Evolutionary conservation across 1,140 invertebrate species (phyloP).

Genomic region (Littorina saxatilis): DNA sequence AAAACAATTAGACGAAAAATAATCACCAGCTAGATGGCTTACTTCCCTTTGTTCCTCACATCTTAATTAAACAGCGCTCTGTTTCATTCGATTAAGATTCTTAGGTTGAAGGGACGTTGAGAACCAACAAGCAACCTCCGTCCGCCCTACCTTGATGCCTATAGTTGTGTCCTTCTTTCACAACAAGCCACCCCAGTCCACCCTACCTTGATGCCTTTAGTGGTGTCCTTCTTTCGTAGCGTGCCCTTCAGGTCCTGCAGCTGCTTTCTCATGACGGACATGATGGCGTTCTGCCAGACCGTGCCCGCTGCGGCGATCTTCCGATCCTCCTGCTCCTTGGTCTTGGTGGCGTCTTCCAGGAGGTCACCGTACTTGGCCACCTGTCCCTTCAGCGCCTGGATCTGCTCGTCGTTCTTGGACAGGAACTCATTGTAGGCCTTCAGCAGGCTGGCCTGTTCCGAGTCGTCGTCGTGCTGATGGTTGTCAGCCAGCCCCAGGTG

Average conservation of each 20-base stretch:
- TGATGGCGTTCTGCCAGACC: slow-evolving; percentile 56
- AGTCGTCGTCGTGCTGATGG: neutral
- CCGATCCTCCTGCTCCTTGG: slow-evolving; percentile 32
- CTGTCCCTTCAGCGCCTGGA: slow-evolving; percentile 47
- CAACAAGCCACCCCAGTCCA: neutral
- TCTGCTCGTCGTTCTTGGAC: slow-evolving; percentile 40
- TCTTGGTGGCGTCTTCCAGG: slow-evolving; percentile 34
- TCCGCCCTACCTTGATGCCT: too few species aligned
- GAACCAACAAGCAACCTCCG: too few species aligned
- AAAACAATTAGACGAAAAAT: too few species aligned
- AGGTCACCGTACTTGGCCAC: slow-evolving; percentile 40
- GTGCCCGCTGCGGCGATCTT: slow-evolving; percentile 40
- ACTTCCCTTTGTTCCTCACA: too few species aligned
- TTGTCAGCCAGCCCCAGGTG: slow-evolving; percentile 40
- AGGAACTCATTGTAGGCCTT: slow-evolving; percentile 49
- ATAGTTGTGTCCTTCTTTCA: too few species aligned
- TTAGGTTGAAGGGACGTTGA: too few species aligned
- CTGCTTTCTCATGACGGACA: slow-evolving; percentile 59
- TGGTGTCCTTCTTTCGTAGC: slow-evolving; percentile 47
- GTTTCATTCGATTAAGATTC: too few species aligned
- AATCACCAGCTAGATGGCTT: too few species aligned
- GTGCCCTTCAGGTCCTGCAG: slow-evolving; percentile 51
- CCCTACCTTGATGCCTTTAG: slow-evolving; percentile 39
- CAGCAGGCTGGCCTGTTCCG: slow-evolving; percentile 33
- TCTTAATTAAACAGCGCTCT: too few species aligned